These are phyloP conservation scores for Callipepla squamata DNA, from an alignment of 2,113 vertebrate species.

Conservation along the genomic window DNA sequence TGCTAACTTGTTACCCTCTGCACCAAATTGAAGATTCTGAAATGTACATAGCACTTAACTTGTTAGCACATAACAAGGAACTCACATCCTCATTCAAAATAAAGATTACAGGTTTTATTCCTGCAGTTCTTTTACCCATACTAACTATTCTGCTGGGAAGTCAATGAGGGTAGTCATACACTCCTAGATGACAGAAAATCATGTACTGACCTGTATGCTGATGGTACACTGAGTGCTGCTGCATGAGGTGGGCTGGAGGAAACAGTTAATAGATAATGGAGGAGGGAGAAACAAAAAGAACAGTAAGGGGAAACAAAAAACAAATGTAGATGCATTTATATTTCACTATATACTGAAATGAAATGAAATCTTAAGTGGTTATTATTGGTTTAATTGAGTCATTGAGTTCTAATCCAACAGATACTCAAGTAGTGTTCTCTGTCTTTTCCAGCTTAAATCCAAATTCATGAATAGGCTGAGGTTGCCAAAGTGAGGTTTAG, in stretches of 20 bases:
- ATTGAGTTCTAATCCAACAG: neutral
- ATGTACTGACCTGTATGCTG: neutral
- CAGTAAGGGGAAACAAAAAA: neutral
- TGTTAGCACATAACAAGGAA: neutral
- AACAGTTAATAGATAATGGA: neutral
- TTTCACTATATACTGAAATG: neutral
- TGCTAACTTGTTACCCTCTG: neutral
- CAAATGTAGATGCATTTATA: neutral
- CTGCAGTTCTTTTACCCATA: conserved; percentile 41
- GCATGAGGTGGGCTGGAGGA: rapidly evolving
- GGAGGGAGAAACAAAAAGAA: neutral
- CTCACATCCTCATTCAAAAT: neutral
- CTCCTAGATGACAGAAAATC: neutral
- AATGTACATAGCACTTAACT: neutral
- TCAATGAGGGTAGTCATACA: neutral
- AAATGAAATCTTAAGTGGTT: neutral
- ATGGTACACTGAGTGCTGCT: neutral
- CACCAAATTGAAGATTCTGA: neutral
- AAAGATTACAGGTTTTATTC: conserved; percentile 35
- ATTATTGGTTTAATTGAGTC: neutral
- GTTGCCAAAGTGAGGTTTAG: neutral
- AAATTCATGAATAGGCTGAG: neutral
- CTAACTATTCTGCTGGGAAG: conserved; percentile 46
- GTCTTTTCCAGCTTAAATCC: neutral
- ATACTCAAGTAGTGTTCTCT: neutral